Evolutionary conservation across 2,888 invertebrate species (phyloP).

Genomic region (Chrysodeixis includens): DNA sequence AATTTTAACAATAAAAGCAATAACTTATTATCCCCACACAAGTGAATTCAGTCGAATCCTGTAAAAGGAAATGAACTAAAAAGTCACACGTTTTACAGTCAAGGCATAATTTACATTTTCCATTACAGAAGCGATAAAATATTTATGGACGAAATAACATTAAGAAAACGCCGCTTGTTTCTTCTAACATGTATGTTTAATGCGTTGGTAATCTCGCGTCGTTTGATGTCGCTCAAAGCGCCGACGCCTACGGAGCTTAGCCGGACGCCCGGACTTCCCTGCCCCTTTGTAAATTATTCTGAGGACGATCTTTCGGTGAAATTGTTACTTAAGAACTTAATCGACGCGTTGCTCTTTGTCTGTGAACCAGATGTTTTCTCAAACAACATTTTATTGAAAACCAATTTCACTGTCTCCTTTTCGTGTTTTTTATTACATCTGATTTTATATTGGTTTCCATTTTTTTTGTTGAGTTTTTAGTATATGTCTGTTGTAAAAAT

Average conservation of each 20-base stretch:
- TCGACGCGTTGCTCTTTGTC: constrained; percentile 74
- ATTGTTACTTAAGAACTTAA: constrained; percentile 80
- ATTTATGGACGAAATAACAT: constrained; percentile 84
- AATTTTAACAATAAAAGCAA: too few relatives aligned
- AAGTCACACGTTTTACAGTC: constrained; percentile 56
- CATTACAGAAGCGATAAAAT: constrained; percentile 80
- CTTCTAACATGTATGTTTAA: constrained; percentile 83
- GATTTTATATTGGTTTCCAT: constrained; percentile 52
- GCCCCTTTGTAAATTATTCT: constrained; percentile 74
- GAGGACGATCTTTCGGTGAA: constrained; percentile 73
- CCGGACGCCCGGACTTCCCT: constrained; percentile 62
- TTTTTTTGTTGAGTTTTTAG: constrained; percentile 21
- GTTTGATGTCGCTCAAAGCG: constrained; percentile 81
- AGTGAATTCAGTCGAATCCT: constrained; percentile 2
- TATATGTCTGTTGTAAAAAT: constrained; percentile 22
- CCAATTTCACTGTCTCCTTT: constrained; percentile 59
- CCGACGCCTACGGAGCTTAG: constrained; percentile 75
- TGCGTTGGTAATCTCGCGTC: constrained; percentile 78
- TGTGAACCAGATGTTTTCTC: constrained; percentile 67
- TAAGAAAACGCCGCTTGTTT: constrained; percentile 80
- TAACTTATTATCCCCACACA: background rate
- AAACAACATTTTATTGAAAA: constrained; percentile 68
- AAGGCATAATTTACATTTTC: constrained; percentile 81
- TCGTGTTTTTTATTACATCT: constrained; percentile 47
- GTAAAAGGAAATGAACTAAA: constrained; percentile 31